These are phyloP conservation scores for Grantiella picta DNA, from an alignment of 2,113 vertebrate species.

Conservation along the genomic window DNA sequence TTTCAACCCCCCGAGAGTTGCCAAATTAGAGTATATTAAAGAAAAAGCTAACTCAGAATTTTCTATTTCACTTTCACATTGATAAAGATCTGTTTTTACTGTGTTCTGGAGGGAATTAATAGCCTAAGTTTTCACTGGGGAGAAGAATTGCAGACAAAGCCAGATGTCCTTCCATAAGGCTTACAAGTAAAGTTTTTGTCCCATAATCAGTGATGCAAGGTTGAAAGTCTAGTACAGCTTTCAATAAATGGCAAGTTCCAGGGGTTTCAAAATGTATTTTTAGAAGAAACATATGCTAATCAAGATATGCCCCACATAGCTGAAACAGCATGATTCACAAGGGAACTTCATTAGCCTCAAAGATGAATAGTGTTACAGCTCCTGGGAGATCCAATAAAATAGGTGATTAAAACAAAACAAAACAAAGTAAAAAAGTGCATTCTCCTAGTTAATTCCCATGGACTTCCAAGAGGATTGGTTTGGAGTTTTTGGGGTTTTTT, in stretches of 20 bases:
- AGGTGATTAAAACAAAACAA: background rate
- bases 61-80: background rate
- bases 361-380: background rate
- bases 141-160: background rate
- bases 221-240: background rate
- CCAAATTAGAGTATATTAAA: background rate
- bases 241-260: conserved; percentile 16
- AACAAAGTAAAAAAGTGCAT: background rate
- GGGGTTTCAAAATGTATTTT: conserved; percentile 43
- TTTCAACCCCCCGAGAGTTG: background rate
- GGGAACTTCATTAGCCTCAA: conserved; percentile 15
- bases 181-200: conserved; percentile 8
- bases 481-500: background rate
- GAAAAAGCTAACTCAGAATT: background rate
- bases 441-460: background rate
- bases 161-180: background rate
- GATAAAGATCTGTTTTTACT: background rate
- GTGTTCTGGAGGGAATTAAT: background rate
- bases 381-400: background rate
- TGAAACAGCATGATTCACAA: conserved; percentile 45
- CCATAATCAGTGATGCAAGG: background rate
- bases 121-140: background rate
- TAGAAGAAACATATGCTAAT: conserved; percentile 62
- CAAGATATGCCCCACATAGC: conserved; percentile 25
- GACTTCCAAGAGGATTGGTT: background rate